Percentiles rank a stretch among this genome's conserved stretches.
These are phyloP conservation scores for Hirtodrosophila confusa DNA, from an alignment of 2,888 invertebrate species.

Conservation along the genomic window DNA sequence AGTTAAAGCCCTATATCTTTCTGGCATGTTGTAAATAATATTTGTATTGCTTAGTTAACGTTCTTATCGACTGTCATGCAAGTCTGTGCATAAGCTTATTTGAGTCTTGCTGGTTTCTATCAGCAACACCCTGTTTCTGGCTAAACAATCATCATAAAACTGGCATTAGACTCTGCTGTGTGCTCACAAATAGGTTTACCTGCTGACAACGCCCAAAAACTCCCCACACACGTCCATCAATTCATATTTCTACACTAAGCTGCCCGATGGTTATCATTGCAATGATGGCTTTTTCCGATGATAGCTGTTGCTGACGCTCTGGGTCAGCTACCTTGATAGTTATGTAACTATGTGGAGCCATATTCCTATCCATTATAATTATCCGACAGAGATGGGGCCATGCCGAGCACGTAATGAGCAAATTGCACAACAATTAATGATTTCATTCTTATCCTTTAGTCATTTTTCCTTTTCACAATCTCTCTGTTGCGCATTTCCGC, in stretches of 20 bases:
- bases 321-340: constrained; percentile 8
- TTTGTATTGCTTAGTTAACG: too few relatives aligned
- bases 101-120: background rate
- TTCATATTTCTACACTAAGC: constrained; percentile 33
- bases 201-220: constrained; percentile 16
- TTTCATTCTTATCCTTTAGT: constrained; percentile 40
- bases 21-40: too few relatives aligned
- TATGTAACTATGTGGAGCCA: constrained; percentile 1
- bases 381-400: constrained; percentile 3
- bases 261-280: constrained; percentile 39
- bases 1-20: too few relatives aligned
- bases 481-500: constrained; percentile 10
- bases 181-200: constrained; percentile 32
- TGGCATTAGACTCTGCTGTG: constrained; percentile 32
- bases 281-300: constrained; percentile 20
- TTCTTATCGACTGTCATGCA: background rate
- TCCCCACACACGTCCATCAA: constrained; percentile 12
- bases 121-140: constrained; percentile 28
- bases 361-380: constrained; percentile 16
- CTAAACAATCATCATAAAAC: constrained; percentile 59
- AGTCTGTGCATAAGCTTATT: background rate
- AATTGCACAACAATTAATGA: constrained; percentile 67
- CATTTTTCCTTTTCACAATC: constrained; percentile 5
- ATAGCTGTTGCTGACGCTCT: constrained; percentile 8
- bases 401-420: constrained; percentile 55